Evolutionary conservation across 2,888 invertebrate genomes (phyloP), one percentile per base, ranked within the genome.

Genomic region (Drosophila limbata): DNA sequence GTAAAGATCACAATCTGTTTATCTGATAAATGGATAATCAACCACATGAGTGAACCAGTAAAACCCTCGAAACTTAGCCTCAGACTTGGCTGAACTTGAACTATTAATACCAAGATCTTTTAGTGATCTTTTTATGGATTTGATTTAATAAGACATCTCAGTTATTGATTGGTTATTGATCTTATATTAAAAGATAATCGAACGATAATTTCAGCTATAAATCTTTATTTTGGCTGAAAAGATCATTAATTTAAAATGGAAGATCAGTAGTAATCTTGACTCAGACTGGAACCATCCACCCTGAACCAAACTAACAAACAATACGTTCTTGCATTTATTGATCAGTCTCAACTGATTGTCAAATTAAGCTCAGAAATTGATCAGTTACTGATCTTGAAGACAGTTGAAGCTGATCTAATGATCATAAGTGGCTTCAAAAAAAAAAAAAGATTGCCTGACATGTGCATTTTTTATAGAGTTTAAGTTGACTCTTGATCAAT

Each of bases 1-100:
- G 35, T n/a, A 19, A 11, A 21, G 31, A 21, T 33, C 42, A 51
- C 42, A 55, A 47, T 25, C 56, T 47, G 19, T 39, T 73, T 67
- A 60, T 60, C 77, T 59, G 45, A 44, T 56, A 63, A 68, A 62
- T 45, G 17, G 25, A 48, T 28, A 59, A 76, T 15, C 40, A 42
- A 55, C 55, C 72, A 71, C 65, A 51, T 72, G 47, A 28, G 47
- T 11, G 42, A n/a, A 19, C 6, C 44, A n/a, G 35, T 11, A 47
- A 25, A 10, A 19, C 50, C 19, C 33, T 21, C 35, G 2, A 44
- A 9, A 8, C 25, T 25, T 13, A 21, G 13, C 13, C 44, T 44
- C 13, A 13, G 13, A 31, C 31, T 33, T 6, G 3, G 11, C 37
- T 15, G 3, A 25, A 52, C 50, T 33, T 25, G 11, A 53, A 17